Base-by-base conservation (phyloP, 2,888 invertebrate genomes). In the Polydrusus pterygomalis region DNA sequence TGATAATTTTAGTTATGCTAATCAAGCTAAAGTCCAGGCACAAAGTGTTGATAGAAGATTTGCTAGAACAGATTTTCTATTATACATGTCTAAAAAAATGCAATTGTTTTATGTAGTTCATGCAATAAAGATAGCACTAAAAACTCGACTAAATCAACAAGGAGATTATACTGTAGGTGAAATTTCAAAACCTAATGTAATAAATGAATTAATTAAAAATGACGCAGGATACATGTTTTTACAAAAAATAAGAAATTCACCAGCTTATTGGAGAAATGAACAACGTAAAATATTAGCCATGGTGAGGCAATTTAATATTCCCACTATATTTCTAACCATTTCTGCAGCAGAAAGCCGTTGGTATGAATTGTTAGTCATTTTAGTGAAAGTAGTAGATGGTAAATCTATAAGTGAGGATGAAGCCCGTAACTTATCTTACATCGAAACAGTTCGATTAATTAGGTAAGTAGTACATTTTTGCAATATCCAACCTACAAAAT, bases 261-360 rank as follows among this genome's bases (percentile, higher is more conserved):
- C 63, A 10, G 64, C 72, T 10, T 43, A 71, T 20, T 71, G 70
- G 45, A 49, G 43, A 20, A 13, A 60, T 6, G 62, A 70, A 18
- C 30, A 70, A 20, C 17, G 20, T 7, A 45, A 62, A 25, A 7
- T 70, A 15, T n/a, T 70, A 20, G 17, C n/a, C 10, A 70, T 70
- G 62, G 47, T 71, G 10, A 17, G 72, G 6, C 72, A 71, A 38
- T 71, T 65, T 51, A 30, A 18, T 11, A 38, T 64, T 10, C 72
- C 72, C 3, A 65, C 72, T 8, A 30, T 71, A 2, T 65, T 71
- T 43, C 11, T 65, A 6, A 71, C 72, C 0, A 34, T 71, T 8
- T 51, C 64, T 1, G 72, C 72, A 8, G 65, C 72, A 1, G 65
- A 71, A 40, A 65, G 51, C 11, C 17, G 13, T 3, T 65, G 72